phyloP scores from a whole-genome alignment of 2,888 invertebrate genomes.

The Hyppa rectilinea region DNA sequence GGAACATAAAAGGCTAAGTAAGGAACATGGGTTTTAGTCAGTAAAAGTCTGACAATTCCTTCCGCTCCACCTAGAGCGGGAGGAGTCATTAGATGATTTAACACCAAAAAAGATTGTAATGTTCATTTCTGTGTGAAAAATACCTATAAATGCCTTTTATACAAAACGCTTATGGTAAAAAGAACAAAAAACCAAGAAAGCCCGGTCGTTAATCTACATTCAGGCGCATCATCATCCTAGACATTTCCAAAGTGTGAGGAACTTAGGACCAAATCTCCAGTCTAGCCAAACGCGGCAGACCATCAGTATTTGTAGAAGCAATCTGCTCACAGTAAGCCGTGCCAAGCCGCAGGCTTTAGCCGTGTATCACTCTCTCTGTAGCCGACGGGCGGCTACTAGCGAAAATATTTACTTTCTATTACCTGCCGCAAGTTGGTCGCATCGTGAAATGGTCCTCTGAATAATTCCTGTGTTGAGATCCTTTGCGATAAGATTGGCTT shows the following conservation, averaged over 20 bases:
- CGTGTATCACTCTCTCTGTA: constrained; percentile 59
- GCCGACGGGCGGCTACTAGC: constrained; percentile 59
- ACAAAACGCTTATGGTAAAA: background rate
- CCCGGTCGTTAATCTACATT: constrained; percentile 12
- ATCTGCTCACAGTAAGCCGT: constrained; percentile 55
- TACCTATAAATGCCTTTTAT: background rate
- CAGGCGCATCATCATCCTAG: constrained; percentile 12
- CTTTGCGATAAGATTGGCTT: constrained; percentile 31
- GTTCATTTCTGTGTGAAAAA: background rate
- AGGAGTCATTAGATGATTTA: no score
- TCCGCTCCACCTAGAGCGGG: no score
- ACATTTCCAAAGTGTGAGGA: constrained; percentile 28
- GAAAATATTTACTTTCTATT: constrained; percentile 82
- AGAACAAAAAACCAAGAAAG: constrained; percentile 1
- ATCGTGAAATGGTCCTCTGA: constrained; percentile 56
- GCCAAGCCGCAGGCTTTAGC: constrained; percentile 56
- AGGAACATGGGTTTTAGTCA: no score
- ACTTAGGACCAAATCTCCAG: constrained; percentile 40
- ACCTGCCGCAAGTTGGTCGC: constrained; percentile 65
- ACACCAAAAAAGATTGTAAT: no score
- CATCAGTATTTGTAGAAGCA: constrained; percentile 57
- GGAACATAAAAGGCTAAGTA: no score
- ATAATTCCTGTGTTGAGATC: constrained; percentile 53
- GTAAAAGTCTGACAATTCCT: no score
- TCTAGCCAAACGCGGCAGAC: constrained; percentile 28